Conservation (phyloP, 2,797 vertebrate genomes). For the Premnoplex brunnescens region DNA sequence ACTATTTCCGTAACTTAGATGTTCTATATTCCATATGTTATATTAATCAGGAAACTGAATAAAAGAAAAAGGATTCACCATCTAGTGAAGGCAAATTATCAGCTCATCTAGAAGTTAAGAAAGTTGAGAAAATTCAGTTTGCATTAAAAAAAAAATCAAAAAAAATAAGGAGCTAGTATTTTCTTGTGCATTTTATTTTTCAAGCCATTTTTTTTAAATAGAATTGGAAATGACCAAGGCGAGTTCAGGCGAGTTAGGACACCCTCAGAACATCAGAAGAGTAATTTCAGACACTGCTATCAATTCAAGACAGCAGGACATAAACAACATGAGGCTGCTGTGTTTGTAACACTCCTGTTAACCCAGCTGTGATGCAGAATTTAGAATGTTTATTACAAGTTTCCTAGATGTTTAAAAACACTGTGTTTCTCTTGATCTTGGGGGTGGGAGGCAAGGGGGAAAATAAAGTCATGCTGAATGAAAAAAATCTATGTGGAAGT, state of each 20-base stretch:
- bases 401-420: background rate
- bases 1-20: background rate
- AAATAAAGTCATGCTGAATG: background rate
- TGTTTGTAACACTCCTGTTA: background rate
- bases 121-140: background rate
- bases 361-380: background rate
- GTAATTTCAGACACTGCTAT: background rate
- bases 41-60: background rate
- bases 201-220: background rate
- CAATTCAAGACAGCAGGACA: background rate
- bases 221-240: background rate
- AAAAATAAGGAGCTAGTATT: background rate
- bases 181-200: background rate
- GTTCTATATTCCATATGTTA: background rate
- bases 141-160: background rate
- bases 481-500: background rate
- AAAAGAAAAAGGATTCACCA: background rate
- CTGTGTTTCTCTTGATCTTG: background rate
- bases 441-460: accelerated
- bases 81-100: background rate
- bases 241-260: background rate
- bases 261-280: background rate
- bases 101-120: background rate
- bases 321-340: background rate
- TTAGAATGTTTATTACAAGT: background rate